Base-by-base conservation (phyloP, 2,888 invertebrate genomes). In the Monochamus alternatus region DNA sequence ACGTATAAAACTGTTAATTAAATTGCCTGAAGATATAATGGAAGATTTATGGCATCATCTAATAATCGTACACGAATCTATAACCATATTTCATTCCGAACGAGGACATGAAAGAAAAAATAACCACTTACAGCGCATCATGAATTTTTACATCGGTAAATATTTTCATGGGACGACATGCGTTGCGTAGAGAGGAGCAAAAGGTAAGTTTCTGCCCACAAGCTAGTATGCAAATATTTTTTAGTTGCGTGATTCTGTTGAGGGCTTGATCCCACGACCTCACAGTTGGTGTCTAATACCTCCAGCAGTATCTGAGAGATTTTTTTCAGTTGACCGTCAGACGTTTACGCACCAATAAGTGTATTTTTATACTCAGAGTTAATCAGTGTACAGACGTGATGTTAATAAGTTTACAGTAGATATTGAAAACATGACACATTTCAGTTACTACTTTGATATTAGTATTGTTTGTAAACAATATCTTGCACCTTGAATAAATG, bases 61-160 rank as follows among this genome's bases (percentile, higher is more conserved):
- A 55, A 55, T 55, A 55, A 55, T 55, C 55, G 55, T 55, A 55
- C n/a, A 55, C 55, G 55, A 55, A 55, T 55, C 55, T 55, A 55
- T 55, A 55, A 55, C 22, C 55, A 55, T 55, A 55, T n/a, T 55
- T 55, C 55, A 55, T 55, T 7, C 14, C 14, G 14, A 55, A 55
- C 55, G n/a, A 55, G 55, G 14, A 55, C 22, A 55, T 55, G 14
- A 22, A 55, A 14, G 14, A 55, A 55, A 55, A 55, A 55, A 14
- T 55, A 7, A 55, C 14, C n/a, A 55, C 55, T 55, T 55, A 55
- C 55, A 55, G 14, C n/a, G 55, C 3, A n/a, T 14, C 14, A n/a
- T n/a, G 7, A 55, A 2, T 55, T 55, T 55, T 55, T 55, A 55
- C n/a, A 14, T 55, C n/a, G 22, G 7, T 22, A 14, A 47, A 55